Evolutionary conservation across 2,113 vertebrate species (phyloP).

Genomic region (Arvicanthis niloticus): DNA sequence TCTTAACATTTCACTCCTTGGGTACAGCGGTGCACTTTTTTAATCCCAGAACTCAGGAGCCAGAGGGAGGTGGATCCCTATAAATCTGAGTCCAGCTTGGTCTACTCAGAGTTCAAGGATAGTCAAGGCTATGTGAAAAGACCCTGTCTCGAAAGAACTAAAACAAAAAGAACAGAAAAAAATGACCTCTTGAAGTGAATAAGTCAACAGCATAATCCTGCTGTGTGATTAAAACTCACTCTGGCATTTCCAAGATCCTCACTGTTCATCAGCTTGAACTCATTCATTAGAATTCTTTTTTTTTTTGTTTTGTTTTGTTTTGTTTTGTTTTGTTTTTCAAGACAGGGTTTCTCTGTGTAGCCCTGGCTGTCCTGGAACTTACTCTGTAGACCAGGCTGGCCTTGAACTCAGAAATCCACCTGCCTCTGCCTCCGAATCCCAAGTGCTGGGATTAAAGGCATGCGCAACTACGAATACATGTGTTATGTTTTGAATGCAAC

Average conservation of each 20-base stretch:
- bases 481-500: slow-evolving; percentile 2
- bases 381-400: no score
- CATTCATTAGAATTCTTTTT: slow-evolving; percentile 14
- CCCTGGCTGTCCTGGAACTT: no score
- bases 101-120: background rate
- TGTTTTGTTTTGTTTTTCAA: no score
- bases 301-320: no score
- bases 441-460: no score
- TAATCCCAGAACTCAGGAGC: background rate
- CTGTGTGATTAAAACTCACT: slow-evolving; percentile 44
- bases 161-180: background rate
- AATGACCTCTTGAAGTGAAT: background rate
- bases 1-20: slow-evolving; percentile 29
- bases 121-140: background rate
- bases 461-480: background rate
- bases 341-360: no score
- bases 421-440: no score
- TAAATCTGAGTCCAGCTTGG: background rate
- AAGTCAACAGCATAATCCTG: slow-evolving; percentile 2
- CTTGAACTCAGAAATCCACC: no score
- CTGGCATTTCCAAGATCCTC: background rate
- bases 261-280: slow-evolving; percentile 35
- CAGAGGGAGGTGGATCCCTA: background rate
- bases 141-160: background rate
- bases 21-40: background rate